phyloP scores from a whole-genome alignment of 2,888 invertebrate genomes.

The Drosophila mulleri region DNA sequence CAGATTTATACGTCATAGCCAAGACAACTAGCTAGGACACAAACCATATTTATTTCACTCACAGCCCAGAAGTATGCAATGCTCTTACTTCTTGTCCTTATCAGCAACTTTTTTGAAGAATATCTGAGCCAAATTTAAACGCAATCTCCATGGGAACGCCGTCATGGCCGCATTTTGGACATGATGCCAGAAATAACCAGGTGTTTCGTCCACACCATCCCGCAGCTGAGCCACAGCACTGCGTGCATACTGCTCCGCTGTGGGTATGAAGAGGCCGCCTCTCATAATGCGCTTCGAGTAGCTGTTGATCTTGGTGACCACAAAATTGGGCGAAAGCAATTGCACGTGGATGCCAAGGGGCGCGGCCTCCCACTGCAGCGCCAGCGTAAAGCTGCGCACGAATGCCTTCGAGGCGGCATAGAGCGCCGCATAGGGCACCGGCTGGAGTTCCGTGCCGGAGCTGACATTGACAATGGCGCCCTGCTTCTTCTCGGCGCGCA shows the following conservation, averaged over 20 bases:
- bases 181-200: constrained; percentile 96
- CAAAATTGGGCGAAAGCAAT: constrained; percentile 92
- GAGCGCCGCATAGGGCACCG: constrained; percentile 93
- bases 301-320: constrained; percentile 95
- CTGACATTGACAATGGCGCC: constrained; percentile 96
- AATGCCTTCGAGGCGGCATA: constrained; percentile 95
- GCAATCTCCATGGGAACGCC: constrained; percentile 47
- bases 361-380: constrained; percentile 92
- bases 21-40: constrained; percentile 20
- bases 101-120: constrained; percentile 24
- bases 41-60: neutral
- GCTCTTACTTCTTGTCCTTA: constrained; percentile 25
- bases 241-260: constrained; percentile 88
- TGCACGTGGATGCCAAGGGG: constrained; percentile 91
- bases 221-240: constrained; percentile 93
- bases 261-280: constrained; percentile 88
- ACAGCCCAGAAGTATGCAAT: constrained; percentile 13
- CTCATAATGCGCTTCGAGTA: constrained; percentile 90
- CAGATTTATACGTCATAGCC: constrained; percentile 15
- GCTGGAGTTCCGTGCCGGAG: constrained; percentile 93
- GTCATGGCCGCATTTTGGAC: constrained; percentile 87
- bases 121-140: constrained; percentile 25
- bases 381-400: constrained; percentile 91
- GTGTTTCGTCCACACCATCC: constrained; percentile 91
- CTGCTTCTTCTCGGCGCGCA: constrained; percentile 88